Conservation (phyloP, 1,140 invertebrate genomes). For the Battus philenor region DNA sequence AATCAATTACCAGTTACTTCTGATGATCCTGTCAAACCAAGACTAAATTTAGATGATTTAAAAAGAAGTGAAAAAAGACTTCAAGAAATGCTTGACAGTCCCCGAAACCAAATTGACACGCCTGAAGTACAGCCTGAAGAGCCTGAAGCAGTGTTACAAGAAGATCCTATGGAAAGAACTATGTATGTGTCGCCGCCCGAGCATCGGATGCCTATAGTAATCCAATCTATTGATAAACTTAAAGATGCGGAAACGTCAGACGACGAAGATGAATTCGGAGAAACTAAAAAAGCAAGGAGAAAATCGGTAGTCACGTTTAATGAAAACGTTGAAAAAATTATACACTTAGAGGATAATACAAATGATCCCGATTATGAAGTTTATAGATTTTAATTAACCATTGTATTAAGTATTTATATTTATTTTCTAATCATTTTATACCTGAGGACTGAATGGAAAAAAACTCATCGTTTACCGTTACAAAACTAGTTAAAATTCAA, state of each 20-base stretch:
- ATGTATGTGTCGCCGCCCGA: conserved; percentile 27
- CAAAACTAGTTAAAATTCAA: background rate
- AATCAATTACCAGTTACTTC: conserved; percentile 31
- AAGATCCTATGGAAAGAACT: conserved; percentile 19
- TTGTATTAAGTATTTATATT: conserved; percentile 1
- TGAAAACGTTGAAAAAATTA: conserved; percentile 70
- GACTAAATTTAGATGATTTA: conserved; percentile 51
- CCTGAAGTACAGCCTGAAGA: conserved; percentile 25
- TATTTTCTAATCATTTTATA: conserved; percentile 3
- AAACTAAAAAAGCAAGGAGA: conserved; percentile 36
- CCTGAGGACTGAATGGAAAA: conserved; percentile 1
- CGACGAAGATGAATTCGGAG: conserved; percentile 62
- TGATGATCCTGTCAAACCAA: conserved; percentile 31
- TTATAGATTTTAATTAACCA: conserved; percentile 39
- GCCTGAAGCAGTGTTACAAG: too few relatives aligned
- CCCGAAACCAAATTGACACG: background rate
- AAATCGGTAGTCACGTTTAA: conserved; percentile 71
- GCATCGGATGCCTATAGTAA: conserved; percentile 38
- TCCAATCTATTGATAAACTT: conserved; percentile 63
- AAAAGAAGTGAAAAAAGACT: conserved; percentile 54
- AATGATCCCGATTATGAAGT: conserved; percentile 38
- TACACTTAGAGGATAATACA: conserved; percentile 51
- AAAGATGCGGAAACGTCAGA: conserved; percentile 48
- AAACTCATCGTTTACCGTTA: conserved; percentile 7
- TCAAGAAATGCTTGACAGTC: conserved; percentile 46